Evolutionary conservation across 2,888 invertebrate species (phyloP).

Genomic region (Tachina fera): DNA sequence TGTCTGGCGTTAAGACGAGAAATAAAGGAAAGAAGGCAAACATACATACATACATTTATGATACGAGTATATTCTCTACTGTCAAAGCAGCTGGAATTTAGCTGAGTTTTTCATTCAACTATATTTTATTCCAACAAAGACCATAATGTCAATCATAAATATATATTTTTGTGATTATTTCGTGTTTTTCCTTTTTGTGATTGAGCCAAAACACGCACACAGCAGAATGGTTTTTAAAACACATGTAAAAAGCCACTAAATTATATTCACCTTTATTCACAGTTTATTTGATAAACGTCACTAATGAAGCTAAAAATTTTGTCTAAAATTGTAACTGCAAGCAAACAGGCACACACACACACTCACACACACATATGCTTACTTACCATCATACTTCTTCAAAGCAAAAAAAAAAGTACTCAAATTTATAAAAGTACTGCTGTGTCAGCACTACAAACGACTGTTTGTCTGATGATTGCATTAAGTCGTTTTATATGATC

Average conservation of each 20-base stretch:
- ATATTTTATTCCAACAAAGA: conserved; percentile 13
- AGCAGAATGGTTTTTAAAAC: conserved; percentile 46
- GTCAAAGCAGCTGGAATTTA: conserved; percentile 59
- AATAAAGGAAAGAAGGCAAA: conserved; percentile 9
- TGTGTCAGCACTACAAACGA: conserved; percentile 12
- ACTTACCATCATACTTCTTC: not conserved
- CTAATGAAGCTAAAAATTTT: conserved; percentile 70
- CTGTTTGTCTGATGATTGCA: conserved; percentile 66
- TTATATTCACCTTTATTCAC: conserved; percentile 66
- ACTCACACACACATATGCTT: not conserved
- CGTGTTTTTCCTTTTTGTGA: not conserved
- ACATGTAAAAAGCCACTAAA: conserved; percentile 64
- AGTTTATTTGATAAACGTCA: conserved; percentile 67
- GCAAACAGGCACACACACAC: not conserved
- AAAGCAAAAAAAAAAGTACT: conserved; percentile 28
- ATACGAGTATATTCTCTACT: conserved; percentile 36
- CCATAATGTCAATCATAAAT: conserved; percentile 63
- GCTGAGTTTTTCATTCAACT: conserved; percentile 13
- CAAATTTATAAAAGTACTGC: conserved; percentile 42
- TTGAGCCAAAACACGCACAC: conserved; percentile 52
- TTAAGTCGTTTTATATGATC: conserved; percentile 67
- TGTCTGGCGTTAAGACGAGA: conserved; percentile 62
- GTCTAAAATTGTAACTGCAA: conserved; percentile 55
- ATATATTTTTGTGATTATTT: conserved; percentile 23
- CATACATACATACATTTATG: conserved; percentile 17